Percentiles rank a stretch among this genome's conserved stretches.
phyloP scores from a whole-genome alignment of 1,140 invertebrate genomes.

The Drosophila aff. region DNA sequence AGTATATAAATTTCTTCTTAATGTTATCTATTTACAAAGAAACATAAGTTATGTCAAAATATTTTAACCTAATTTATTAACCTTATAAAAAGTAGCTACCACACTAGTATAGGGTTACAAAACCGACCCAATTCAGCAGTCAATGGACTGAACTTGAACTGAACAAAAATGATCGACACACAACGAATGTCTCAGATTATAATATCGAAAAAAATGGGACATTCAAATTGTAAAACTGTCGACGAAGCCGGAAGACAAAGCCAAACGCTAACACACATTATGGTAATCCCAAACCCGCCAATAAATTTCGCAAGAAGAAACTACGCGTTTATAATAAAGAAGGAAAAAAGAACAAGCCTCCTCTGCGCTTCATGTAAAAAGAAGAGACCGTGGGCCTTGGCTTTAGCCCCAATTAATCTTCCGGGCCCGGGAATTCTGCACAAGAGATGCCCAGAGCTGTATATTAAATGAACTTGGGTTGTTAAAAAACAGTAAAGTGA shows the following conservation, averaged over 20 bases:
- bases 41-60: not conserved
- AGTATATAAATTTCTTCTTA: not conserved
- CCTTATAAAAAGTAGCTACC: not conserved
- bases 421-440: slow-evolving; percentile 10
- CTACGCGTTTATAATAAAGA: slow-evolving; percentile 28
- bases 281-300: slow-evolving; percentile 32
- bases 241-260: slow-evolving; percentile 34
- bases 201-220: slow-evolving; percentile 20
- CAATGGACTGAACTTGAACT: slow-evolving; percentile 28
- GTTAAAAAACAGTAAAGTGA: slow-evolving; percentile 29
- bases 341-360: slow-evolving; percentile 24
- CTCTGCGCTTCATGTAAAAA: slow-evolving; percentile 5
- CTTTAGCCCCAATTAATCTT: slow-evolving; percentile 36
- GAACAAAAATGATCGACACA: slow-evolving; percentile 13
- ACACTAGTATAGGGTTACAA: not conserved
- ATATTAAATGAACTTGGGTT: slow-evolving; percentile 17
- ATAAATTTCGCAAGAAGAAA: slow-evolving; percentile 42
- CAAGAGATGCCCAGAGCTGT: slow-evolving; percentile 20
- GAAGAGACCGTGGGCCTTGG: slow-evolving; percentile 28
- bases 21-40: not conserved
- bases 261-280: slow-evolving; percentile 21
- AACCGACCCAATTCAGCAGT: slow-evolving; percentile 4
- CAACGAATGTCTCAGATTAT: slow-evolving; percentile 20
- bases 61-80: not conserved
- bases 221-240: slow-evolving; percentile 40